Evolutionary conservation across 2,797 vertebrate genomes (phyloP), one percentile per base, ranked within the genome.

Genomic region (Pachyuromys duprasi): DNA sequence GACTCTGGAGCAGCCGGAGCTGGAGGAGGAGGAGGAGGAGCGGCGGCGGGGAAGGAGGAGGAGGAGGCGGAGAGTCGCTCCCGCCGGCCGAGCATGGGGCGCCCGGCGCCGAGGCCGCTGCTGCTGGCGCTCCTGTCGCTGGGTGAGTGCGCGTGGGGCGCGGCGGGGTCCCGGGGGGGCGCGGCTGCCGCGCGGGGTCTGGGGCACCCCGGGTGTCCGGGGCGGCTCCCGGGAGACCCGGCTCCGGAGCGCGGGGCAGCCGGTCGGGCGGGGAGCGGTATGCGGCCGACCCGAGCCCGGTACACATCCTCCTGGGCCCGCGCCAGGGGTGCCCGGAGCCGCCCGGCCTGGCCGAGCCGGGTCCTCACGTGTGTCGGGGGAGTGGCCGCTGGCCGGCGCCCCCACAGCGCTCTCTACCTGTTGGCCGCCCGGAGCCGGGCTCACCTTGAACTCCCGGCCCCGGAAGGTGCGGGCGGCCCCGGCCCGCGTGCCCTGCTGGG

Each of bases 51-150:
- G 86, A 70, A 78, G 95, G 90, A 69, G 95, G 91, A 69, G 95
- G 91, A 72, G 96, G 96, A 62, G 91, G 95, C 63, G 95, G 89
- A 87, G 95, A 89, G 94, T 26, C 90, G 81, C 96, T 94, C 97
- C 94, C 87, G 96, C 96, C 91, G 42, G 82, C 96, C 95, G 88
- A 97, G 96, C 96, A 98, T 98, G 97, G 97, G 97, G 93, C 97
- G 96, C 97, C 87, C n/a, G 96, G 96, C 96, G 94, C 94, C 93
- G 90, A 94, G 97, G 96, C 97, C 95, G 81, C 96, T 89, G 95
- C 96, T 97, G 98, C 97, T 93, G 97, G 97, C 94, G 93, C 96
- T 98, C 26, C 86, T 96, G 95, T 60, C 42, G 82, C 96, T 98
- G 81, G 97, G 97, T 98, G 93, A 97, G 97, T 97, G 93, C 65